Base-by-base conservation (phyloP, 2,113 vertebrate species). In the Prochilodus magdalenae region DNA sequence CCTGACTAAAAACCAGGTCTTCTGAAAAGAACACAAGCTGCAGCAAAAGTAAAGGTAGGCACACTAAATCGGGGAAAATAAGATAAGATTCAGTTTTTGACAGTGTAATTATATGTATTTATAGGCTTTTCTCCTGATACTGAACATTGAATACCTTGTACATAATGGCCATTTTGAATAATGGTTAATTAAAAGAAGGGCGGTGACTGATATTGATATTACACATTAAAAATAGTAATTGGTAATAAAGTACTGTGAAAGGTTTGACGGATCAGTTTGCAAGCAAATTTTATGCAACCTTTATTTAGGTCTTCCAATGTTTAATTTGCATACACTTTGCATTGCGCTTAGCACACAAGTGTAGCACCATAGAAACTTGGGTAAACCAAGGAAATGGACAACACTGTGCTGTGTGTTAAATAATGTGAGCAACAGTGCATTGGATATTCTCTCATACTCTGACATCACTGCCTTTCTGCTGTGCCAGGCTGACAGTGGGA, bases 401-500 rank as follows among this genome's bases (percentile, higher is more conserved):
- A 75, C 63, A 33, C 65, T 47, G 60, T 0, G 65, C 73, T 69
- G 75, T 82, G 73, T 81, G 72, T 74, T 18, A 69, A 59, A 82
- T 59, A 69, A 75, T 75, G 57, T 30, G 16, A 44, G 3, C 62
- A 44, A 0, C 12, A 74, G 62, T n/a, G 51, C 26, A 70, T 44
- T 67, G 79, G 60, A 67, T 60, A 26, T 80, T 79, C 36, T 79
- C 24, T 65, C 26, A 0, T 24, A 60, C 66, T 49, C 65, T 82
- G 80, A 82, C 80, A 75, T 82, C 80, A 82, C 63, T 49, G 70
- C 33, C 47, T 29, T 30, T 57, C 10, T 20, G 59, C 27, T 75
- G 77, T 80, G 62, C 77, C 77, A 78, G 75, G 70, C 71, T 75
- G 78, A 51, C 55, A 69, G 73, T 69, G 72, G 80, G 30, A 81